Evolutionary conservation across 23 tunicate genomes (phyloP), one percentile per base, ranked within the genome.

Genomic region (Styela clava): DNA sequence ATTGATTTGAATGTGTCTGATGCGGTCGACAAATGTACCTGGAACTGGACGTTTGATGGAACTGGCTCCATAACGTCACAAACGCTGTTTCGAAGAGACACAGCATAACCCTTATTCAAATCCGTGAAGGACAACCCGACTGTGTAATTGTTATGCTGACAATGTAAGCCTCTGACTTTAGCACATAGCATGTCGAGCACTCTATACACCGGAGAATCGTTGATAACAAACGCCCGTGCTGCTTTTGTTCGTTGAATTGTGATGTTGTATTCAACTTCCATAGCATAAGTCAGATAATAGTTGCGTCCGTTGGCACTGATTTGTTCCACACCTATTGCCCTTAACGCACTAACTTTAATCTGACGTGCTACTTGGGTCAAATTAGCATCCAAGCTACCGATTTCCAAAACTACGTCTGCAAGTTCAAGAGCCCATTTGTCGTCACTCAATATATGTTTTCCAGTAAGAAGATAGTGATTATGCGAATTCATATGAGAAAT

Each of bases 351-450:
- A 0, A 84, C 61, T 25, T 61, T 30, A 29, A 62, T 52, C 0
- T 61, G 31, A 25, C 52, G 82, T 26, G 74, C 61, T 24, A 32
- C 33, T 20, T 32, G 30, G 29, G 31, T 28, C 16, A 65, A 78
- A 20, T 52, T 84, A 12, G 33, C 23, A 1, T 37, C 21, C 0
- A 30, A 19, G 18, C 16, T 2, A 61, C 74, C 34, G 27, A 31
- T n/a, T 62, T 81, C 74, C 7, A 62, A 33, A 20, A 72, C 81
- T 5, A 22, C 26, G 35, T 74, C 24, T 0, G 79, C 71, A 0
- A 87, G 31, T 73, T 87, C 91, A 19, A 87, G 64, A 22, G 91
- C 91, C 91, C 91, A 87, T 73, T 87, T 74, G 20, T 83, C 52
- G 24, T 87, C 91, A 27, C 24, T 30, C 31, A 0, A 25, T 20